phyloP scores from a whole-genome alignment of 2,797 vertebrate genomes.

The Eutrigla gurnardus region DNA sequence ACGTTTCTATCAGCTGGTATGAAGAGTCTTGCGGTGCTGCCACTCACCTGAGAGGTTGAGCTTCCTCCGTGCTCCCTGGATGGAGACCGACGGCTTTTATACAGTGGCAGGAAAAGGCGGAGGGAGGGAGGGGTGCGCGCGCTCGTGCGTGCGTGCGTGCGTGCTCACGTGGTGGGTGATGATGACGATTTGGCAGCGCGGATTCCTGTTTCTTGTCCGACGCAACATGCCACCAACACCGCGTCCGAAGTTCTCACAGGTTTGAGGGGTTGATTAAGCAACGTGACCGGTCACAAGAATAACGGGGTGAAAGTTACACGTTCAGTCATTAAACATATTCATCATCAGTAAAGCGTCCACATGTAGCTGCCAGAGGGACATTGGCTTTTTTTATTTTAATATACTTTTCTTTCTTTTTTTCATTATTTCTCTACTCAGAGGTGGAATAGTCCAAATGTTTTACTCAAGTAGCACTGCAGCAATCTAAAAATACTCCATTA shows the following conservation, averaged over 20 bases:
- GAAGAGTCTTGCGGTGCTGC: background rate
- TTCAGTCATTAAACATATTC: background rate
- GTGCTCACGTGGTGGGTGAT: conserved; percentile 55
- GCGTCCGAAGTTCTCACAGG: conserved; percentile 69
- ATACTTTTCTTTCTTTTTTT: background rate
- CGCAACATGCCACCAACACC: conserved; percentile 36
- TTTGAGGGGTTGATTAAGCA: conserved; percentile 37
- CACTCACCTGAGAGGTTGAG: conserved; percentile 80
- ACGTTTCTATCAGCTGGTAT: background rate
- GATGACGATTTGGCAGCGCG: conserved; percentile 43
- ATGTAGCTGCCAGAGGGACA: background rate
- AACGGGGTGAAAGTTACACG: conserved; percentile 15
- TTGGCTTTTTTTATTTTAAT: too few relatives aligned
- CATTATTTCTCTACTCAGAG: background rate
- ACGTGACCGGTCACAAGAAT: conserved; percentile 12
- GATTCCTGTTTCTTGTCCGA: conserved; percentile 42
- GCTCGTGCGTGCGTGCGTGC: conserved; percentile 12
- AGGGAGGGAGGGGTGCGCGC: background rate
- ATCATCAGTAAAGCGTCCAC: background rate
- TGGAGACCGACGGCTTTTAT: conserved; percentile 72
- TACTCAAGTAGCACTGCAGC: background rate
- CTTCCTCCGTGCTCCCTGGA: conserved; percentile 60
- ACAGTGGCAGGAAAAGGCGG: conserved; percentile 48
- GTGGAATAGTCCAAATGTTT: background rate
- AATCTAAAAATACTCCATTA: background rate